Evolutionary conservation across 2,113 vertebrate species (phyloP).

Genomic region (Narcine bancroftii): DNA sequence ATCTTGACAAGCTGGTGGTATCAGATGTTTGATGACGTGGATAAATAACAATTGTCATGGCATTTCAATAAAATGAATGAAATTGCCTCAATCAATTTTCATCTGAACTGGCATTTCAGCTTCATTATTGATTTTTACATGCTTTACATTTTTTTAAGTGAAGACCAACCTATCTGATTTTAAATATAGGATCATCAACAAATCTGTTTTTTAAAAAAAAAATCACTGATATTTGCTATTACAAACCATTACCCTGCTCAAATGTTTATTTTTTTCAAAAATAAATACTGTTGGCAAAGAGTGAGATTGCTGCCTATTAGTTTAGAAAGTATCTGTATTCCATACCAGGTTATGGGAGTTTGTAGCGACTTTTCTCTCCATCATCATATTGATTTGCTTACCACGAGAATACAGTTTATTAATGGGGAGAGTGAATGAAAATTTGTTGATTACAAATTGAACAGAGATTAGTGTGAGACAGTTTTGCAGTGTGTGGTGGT

Average conservation of each 20-base stretch:
- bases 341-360: no score
- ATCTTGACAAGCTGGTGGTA: not conserved
- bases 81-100: not conserved
- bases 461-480: not conserved
- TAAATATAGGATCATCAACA: not conserved
- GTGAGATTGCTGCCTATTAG: not conserved
- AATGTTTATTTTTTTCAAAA: not conserved
- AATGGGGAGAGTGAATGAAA: not conserved
- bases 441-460: not conserved
- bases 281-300: not conserved
- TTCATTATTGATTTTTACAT: constrained; percentile 31
- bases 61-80: constrained; percentile 20
- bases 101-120: not conserved
- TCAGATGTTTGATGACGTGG: not conserved
- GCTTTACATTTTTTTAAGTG: not conserved
- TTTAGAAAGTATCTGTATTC: not conserved
- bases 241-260: not conserved
- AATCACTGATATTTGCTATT: not conserved
- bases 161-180: not conserved
- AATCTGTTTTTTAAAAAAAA: constrained; percentile 15
- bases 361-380: not conserved
- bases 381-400: no score
- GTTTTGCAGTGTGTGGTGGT: not conserved
- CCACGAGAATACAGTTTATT: not conserved
- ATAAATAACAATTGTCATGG: constrained; percentile 18